Evolutionary conservation across 2,888 invertebrate genomes (phyloP), one percentile per base, ranked within the genome.

Genomic region (Crocallis elinguaria): DNA sequence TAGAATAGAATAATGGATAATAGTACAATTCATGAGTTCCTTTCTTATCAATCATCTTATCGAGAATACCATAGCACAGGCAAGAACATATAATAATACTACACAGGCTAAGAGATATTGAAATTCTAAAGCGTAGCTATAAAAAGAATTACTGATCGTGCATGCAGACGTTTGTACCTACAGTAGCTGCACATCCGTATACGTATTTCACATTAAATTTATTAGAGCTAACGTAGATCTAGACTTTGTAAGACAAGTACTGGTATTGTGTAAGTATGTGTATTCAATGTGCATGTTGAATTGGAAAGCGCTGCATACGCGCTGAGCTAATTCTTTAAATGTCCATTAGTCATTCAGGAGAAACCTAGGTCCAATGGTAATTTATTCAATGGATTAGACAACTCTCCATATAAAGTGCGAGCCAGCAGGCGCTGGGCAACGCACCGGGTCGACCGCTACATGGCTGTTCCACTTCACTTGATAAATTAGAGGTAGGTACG

Each of bases 331-430:
- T 82, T 84, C 82, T 79, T 82, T 76, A 80, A 79, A 79, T 74
- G 79, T 74, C 73, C 75, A 84, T 82, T 86, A 84, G 80, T 80
- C 79, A 86, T 85, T 85, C 81, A 84, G 80, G 86, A 85, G 88
- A 87, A 87, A 88, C 86, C 79, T 82, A 83, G 79, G 77, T 64
- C 73, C 74, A 73, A 58, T 79, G 76, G 84, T 82, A 81, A 88
- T 89, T 81, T 85, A 86, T 88, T 77, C 85, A 79, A 75, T 73
- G 75, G 80, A 85, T 86, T 81, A 85, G 82, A 86, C 86, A 79
- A 82, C 81, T 85, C 79, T 82, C 88, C 86, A 83, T 88, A 84
- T 88, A 84, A 84, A 87, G 86, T 78, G 79, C 79, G 82, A 79
- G 81, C 82, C 76, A 76, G 77, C 83, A 80, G 72, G 70, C 71